Evolutionary conservation across 2,888 invertebrate genomes (phyloP).

Genomic region (Leucophora obtusa): DNA sequence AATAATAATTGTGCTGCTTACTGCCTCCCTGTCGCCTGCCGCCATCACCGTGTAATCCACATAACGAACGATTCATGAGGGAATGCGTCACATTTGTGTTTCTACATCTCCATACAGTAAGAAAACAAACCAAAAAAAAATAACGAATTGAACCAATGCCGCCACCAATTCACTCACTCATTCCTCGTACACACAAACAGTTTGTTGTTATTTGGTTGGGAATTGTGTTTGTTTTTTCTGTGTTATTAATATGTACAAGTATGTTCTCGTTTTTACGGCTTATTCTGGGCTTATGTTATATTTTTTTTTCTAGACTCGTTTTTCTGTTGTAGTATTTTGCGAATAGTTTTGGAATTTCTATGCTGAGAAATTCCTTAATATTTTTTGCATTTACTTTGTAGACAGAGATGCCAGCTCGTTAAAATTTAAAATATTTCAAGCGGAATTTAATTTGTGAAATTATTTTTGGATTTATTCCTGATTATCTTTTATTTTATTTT

Average conservation of each 20-base stretch:
- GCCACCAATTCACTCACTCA: neutral
- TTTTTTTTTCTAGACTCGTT: conserved; percentile 45
- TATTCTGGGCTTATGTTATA: neutral
- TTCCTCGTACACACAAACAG: neutral
- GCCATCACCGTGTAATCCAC: conserved; percentile 4
- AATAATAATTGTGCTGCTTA: conserved; percentile 35
- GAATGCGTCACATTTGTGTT: conserved; percentile 52
- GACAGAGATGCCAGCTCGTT: neutral
- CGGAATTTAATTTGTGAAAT: no score
- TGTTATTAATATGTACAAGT: conserved; percentile 1
- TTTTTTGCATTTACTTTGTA: conserved; percentile 20
- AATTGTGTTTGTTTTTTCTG: neutral
- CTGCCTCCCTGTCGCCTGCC: conserved; percentile 18
- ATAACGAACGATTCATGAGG: conserved; percentile 48
- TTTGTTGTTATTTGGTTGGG: conserved; percentile 1
- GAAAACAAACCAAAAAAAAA: neutral
- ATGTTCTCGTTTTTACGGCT: conserved; percentile 36
- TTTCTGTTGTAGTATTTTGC: conserved; percentile 42
- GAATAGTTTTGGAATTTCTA: conserved; percentile 56
- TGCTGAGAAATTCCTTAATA: conserved; percentile 45
- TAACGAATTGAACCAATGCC: neutral
- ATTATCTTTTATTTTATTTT: no score
- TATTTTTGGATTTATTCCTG: no score
- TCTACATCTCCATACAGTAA: neutral
- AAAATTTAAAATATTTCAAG: no score